Evolutionary conservation across 2,113 vertebrate genomes (phyloP), one percentile per base, ranked within the genome.

Genomic region (Corythornis cristatus): DNA sequence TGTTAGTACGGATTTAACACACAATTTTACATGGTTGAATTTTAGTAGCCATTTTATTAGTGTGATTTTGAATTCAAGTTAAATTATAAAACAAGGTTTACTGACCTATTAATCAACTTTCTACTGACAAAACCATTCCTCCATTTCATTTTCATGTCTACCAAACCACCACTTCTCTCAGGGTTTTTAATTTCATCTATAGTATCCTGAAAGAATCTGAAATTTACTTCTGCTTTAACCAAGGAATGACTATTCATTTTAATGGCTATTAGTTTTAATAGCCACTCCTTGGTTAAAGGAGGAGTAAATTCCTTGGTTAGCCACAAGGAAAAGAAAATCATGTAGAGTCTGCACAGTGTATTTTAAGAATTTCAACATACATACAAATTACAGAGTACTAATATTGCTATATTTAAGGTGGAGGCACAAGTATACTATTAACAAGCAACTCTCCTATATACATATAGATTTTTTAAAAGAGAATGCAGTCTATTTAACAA

Each of bases 401-500:
- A 78, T 56, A 95, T 13, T 70, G 64, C 82, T 53, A 37, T 26
- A 40, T 76, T 82, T 86, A 82, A 92, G 70, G 28, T 46, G 73
- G 26, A 66, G 12, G 13, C 22, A 86, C 0, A 0, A 37, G 61
- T 89, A 43, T 8, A 43, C 43, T n/a, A 70, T 40, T 93, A 97
- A 95, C 93, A 97, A 97, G 73, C 84, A 96, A 13, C 56, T 90
- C 78, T 94, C 89, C 86, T 94, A 96, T 77, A 90, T 50, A 89
- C 50, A 95, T 58, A 94, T 8, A 93, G n/a, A 88, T 94, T 93
- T 93, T 93, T 86, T 35, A 86, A 96, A 54, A 62, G 82, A 89
- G 21, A 97, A 96, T 97, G 94, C 95, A 93, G 89, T 86, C 95
- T 96, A 96, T 96, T 98, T 98, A 97, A 89, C 86, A 94, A 97